Evolutionary conservation across 2,888 invertebrate genomes (phyloP).

Genomic region (Epistrophe eligans): DNA sequence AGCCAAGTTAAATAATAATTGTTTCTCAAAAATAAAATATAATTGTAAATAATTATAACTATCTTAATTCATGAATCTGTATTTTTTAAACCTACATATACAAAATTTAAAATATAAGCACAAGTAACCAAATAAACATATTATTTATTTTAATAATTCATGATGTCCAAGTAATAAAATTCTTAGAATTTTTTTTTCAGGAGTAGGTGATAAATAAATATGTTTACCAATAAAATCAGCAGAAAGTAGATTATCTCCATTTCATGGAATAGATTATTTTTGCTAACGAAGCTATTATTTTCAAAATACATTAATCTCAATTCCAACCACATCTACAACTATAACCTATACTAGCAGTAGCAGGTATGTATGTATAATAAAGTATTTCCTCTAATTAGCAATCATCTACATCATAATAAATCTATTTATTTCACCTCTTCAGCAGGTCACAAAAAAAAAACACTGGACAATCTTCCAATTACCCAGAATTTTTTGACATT

Average conservation of each 20-base stretch:
- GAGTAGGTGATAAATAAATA: background rate
- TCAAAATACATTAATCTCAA: no score
- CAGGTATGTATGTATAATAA: constrained; percentile 4
- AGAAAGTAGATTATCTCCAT: background rate
- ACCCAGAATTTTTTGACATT: background rate
- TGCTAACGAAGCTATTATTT: background rate
- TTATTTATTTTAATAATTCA: background rate
- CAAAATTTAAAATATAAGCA: background rate
- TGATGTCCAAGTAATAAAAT: background rate
- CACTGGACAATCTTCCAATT: background rate
- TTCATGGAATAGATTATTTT: constrained; percentile 3
- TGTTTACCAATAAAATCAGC: background rate
- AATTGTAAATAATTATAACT: no score
- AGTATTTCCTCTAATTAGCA: background rate
- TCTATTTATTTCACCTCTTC: background rate
- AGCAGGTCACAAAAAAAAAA: background rate
- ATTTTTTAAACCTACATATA: no score
- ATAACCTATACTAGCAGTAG: background rate
- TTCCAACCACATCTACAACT: background rate
- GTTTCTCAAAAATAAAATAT: background rate
- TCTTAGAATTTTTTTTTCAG: background rate
- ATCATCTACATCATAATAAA: constrained; percentile 5
- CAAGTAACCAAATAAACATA: background rate
- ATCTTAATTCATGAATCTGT: no score
- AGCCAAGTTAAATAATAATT: no score